Evolutionary conservation across 2,888 invertebrate species (phyloP).

Genomic region (Monoplex corrugatus): DNA sequence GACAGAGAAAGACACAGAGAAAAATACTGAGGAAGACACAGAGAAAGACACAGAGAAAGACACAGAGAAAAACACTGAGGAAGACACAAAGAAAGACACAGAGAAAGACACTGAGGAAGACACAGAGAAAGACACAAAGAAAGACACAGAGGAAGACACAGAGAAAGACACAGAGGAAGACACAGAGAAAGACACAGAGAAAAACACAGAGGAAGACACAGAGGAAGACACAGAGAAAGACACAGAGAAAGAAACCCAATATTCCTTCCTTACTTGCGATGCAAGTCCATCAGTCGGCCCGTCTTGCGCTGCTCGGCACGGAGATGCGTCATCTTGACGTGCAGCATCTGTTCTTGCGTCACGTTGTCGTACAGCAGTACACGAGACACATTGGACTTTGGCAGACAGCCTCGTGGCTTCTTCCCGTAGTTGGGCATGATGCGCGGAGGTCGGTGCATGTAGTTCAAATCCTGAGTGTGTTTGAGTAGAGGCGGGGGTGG

Average conservation of each 20-base stretch:
- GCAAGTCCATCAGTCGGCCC: constrained; percentile 67
- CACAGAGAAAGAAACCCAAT: neutral
- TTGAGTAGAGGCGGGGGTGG: constrained; percentile 15
- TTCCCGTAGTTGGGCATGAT: constrained; percentile 76
- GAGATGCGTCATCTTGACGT: constrained; percentile 70
- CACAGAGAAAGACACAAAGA: neutral
- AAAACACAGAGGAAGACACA: no score
- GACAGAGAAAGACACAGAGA: no score
- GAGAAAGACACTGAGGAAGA: no score
- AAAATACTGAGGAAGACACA: no score
- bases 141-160: neutral
- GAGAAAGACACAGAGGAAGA: neutral
- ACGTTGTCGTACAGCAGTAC: constrained; percentile 77
- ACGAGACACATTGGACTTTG: constrained; percentile 73
- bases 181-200: neutral
- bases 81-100: no score
- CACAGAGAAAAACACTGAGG: no score
- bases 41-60: no score
- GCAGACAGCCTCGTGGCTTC: constrained; percentile 59
- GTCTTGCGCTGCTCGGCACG: constrained; percentile 66
- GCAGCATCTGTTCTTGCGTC: constrained; percentile 75
- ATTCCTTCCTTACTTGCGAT: constrained; percentile 62
- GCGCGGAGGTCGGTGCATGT: constrained; percentile 72
- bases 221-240: no score
- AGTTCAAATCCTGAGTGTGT: constrained; percentile 57